Conservation (phyloP, 2,797 vertebrate species). For the Nothura maculosa region DNA sequence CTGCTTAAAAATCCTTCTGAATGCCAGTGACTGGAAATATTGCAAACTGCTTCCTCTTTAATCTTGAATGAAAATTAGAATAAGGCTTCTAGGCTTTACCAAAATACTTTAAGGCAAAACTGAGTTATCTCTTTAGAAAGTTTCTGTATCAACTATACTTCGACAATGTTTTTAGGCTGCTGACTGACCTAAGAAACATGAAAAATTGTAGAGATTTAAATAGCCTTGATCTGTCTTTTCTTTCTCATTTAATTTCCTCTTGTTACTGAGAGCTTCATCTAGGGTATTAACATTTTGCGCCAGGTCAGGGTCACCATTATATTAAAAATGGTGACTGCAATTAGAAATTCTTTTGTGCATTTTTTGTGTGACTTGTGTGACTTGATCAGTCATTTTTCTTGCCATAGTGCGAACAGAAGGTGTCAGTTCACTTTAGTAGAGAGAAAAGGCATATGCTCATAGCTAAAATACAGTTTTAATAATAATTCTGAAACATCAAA, state of each 20-base stretch:
- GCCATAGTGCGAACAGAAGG: background rate
- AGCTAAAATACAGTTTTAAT: background rate
- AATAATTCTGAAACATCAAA: background rate
- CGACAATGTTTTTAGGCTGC: fast-evolving
- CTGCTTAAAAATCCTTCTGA: background rate
- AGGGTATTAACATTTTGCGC: background rate
- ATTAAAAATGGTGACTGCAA: background rate
- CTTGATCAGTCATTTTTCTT: fast-evolving
- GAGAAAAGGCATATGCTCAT: background rate
- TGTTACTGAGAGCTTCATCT: background rate
- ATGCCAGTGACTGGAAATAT: background rate
- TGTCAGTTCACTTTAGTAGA: background rate
- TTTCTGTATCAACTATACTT: background rate
- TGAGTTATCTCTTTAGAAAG: background rate
- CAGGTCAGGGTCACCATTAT: background rate
- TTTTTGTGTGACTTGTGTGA: too few species aligned
- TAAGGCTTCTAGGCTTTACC: fast-evolving
- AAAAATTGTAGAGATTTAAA: background rate
- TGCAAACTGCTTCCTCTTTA: fast-evolving
- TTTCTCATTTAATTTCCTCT: background rate
- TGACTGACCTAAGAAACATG: background rate
- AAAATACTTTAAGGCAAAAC: background rate
- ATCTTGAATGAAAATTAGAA: background rate
- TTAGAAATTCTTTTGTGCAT: background rate
- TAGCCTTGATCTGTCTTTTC: background rate